Evolutionary conservation across 2,113 vertebrate genomes (phyloP), one percentile per base, ranked within the genome.

Genomic region (Ptilonorhynchus violaceus): DNA sequence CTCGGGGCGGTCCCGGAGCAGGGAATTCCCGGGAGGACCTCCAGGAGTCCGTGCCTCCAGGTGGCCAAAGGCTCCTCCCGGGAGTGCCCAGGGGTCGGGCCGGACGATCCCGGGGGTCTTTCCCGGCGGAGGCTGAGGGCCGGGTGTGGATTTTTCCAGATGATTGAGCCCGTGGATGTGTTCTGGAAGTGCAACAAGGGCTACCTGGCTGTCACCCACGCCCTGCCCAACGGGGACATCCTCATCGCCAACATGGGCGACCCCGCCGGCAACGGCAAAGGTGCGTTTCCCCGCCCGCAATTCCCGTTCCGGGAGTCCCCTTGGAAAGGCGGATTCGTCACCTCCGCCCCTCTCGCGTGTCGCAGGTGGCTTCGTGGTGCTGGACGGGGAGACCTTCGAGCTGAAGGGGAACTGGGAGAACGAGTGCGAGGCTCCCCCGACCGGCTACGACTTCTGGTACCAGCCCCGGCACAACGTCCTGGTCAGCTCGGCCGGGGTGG

Each of bases 351-450:
- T n/a, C n/a, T n/a, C 14, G 4, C 5, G 77, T 25, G 5, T 9
- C 30, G 0, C 95, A 99, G 99, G 99, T 14, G 99, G 99, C 0
- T 99, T 99, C 5, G 89, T 99, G 9, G 94, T 99, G 88, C 97
- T 99, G 98, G 99, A 99, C 11, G 99, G 98, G 7, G 97, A 99
- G 90, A 99, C 97, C 1, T 99, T 99, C 7, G 98, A 99, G 74
- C 98, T 99, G 77, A 97, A 99, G 33, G 99, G 99, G 0, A 99
- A 99, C 33, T 99, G 99, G 99, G 99, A 99, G 87, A 96, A 52
- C 2, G 97, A 98, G 3, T 98, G 99, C 1, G 98, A 98, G 1
- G 88, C 87, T 0, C 98, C 98, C 0, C 97, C 97, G 0, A 98
- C 98, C 1, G 99, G 99, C 11, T 99, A 98, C 3, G 64, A 82